Evolutionary conservation across 2,797 vertebrate species (phyloP), one percentile per base, ranked within the genome.

Genomic region (Sebastes hubbsi): DNA sequence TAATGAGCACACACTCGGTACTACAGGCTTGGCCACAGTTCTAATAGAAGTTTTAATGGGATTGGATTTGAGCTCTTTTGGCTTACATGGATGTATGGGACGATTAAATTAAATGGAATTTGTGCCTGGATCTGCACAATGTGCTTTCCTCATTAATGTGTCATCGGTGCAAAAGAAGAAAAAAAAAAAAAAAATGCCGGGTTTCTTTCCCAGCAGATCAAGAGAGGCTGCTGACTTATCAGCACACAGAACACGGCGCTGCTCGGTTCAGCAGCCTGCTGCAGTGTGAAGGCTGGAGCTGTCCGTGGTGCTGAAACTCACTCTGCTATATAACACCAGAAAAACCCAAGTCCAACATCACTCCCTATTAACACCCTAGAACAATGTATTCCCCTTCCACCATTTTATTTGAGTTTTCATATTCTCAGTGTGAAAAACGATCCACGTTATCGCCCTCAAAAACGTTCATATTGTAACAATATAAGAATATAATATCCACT

Each of bases 241-340:
- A 86, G 80, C 76, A 90, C 83, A 61, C 90, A 81, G 86, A 77
- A 65, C 86, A 84, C 71, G 54, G 78, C 69, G 70, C 83, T 25
- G 74, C 79, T 78, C 16, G 25, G 49, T 72, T 85, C 83, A 90
- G 85, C 87, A 86, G 75, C 80, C 75, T 78, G 69, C 77, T 74
- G 77, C 69, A 67, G 63, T 54, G 84, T 20, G 66, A 75, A 68
- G 62, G 36, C 77, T 65, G 81, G 20, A 18, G 73, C 93, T 94
- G 92, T 93, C 94, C 90, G 16, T 75, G 93, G 93, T 94, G 81
- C 93, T 94, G 91, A 94, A 88, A 46, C 54, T 60, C 78, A 63
- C 78, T 67, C 75, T 10, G 46, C 63, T 38, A 13, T 63, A 3
- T 2, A 22, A 46, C 24, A 22, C 25, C 60, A 32, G 24, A 22